Conservation (phyloP, 2,113 vertebrate genomes). For the Rhea americana region DNA sequence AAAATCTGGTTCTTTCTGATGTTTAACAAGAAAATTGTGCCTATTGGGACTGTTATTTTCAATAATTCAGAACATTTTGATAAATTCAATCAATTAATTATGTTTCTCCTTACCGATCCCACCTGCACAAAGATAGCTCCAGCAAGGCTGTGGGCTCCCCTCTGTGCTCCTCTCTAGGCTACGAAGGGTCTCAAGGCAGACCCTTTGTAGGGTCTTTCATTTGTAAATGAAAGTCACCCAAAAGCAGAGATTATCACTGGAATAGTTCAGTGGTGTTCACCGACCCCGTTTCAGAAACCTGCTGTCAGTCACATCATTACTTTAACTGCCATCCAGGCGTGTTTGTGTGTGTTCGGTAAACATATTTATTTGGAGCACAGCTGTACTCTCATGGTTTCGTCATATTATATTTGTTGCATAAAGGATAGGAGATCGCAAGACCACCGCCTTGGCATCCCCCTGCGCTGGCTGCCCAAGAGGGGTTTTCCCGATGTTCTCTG, state of each 20-base stretch:
- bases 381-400: background rate
- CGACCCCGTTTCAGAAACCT: background rate
- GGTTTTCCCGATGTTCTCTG: background rate
- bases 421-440: background rate
- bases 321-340: background rate
- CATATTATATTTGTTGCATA: background rate
- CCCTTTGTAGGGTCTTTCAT: background rate
- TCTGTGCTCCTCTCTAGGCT: background rate
- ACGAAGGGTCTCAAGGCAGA: background rate
- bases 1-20: background rate
- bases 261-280: background rate
- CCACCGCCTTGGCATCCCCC: background rate
- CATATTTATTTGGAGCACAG: background rate
- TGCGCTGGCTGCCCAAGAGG: background rate
- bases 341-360: background rate
- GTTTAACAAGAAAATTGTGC: background rate
- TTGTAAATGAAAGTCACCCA: background rate
- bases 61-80: background rate
- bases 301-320: background rate
- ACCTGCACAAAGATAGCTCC: background rate
- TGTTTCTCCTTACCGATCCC: background rate
- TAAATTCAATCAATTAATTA: background rate
- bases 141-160: background rate
- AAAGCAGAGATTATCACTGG: rapidly evolving
- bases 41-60: background rate